Percentiles rank a stretch among this genome's conserved stretches.
These are phyloP conservation scores for Netelia inedita DNA, from an alignment of 2,888 invertebrate species.

Conservation along the genomic window DNA sequence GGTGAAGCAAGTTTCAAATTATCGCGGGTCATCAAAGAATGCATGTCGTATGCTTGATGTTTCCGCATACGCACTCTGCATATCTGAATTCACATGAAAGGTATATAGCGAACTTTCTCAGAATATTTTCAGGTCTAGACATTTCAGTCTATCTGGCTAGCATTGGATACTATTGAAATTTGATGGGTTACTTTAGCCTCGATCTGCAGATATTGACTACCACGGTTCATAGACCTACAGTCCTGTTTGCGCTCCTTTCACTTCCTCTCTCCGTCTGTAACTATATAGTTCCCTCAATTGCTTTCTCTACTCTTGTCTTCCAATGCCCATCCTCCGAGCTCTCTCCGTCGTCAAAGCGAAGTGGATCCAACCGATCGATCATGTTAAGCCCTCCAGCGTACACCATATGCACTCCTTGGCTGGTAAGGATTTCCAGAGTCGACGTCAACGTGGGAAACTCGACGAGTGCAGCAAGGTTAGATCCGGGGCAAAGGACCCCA, in stretches of 20 bases:
- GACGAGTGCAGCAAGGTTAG: slow-evolving; percentile 9
- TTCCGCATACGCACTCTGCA: background rate
- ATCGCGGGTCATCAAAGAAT: background rate
- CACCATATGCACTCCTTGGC: slow-evolving; percentile 8
- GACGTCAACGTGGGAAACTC: slow-evolving; percentile 35
- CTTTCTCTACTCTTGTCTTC: background rate
- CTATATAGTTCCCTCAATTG: slow-evolving; percentile 2
- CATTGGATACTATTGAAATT: slow-evolving; percentile 4
- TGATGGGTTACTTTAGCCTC: slow-evolving; percentile 17
- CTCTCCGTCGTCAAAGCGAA: slow-evolving; percentile 12
- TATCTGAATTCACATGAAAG: background rate
- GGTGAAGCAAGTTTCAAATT: background rate
- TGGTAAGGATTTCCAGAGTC: slow-evolving; percentile 22
- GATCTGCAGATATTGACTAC: slow-evolving; percentile 42
- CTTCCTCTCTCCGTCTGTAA: background rate
- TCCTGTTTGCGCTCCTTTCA: slow-evolving; percentile 19
- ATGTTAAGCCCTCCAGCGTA: slow-evolving; percentile 1
- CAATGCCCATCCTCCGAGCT: slow-evolving; percentile 5
- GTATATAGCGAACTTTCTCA: background rate
- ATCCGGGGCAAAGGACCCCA: slow-evolving; percentile 8
- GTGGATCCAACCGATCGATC: slow-evolving; percentile 30
- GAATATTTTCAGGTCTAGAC: background rate
- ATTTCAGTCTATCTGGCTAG: background rate
- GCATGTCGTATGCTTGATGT: background rate
- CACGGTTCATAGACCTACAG: background rate